phyloP scores from a whole-genome alignment of 2,888 invertebrate genomes.

The Coremacera marginata region DNA sequence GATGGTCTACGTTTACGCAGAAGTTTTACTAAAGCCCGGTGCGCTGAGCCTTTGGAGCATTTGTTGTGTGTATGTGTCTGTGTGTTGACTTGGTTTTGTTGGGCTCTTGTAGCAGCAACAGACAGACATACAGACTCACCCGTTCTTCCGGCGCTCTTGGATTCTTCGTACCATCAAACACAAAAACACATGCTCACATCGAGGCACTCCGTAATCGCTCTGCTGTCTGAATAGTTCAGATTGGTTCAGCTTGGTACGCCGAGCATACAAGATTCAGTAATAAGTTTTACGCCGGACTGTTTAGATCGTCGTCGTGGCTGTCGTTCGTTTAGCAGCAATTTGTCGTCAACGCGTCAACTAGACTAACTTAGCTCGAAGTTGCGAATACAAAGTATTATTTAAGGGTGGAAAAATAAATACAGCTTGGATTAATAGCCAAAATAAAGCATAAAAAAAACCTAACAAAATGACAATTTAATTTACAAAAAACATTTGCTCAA shows the following conservation, averaged over 20 bases:
- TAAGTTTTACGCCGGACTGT: conserved; percentile 52
- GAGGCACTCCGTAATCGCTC: not conserved
- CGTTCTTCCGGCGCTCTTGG: conserved; percentile 19
- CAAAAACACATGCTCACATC: not conserved
- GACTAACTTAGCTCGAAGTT: not conserved
- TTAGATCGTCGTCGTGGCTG: conserved; percentile 51
- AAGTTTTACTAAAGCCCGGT: conserved; percentile 7
- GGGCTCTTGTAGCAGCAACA: not conserved
- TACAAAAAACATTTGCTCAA: conserved; percentile 16
- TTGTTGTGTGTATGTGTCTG: too few relatives aligned
- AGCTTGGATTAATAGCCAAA: not conserved
- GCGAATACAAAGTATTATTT: conserved; percentile 9
- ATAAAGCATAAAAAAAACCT: conserved; percentile 12
- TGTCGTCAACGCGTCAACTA: not conserved
- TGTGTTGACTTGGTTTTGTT: conserved; percentile 3
- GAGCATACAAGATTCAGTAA: conserved; percentile 55
- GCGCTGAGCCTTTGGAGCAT: conserved; percentile 16
- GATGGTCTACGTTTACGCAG: not conserved
- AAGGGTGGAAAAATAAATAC: not conserved
- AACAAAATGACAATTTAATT: conserved; percentile 30
- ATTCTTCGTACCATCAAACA: conserved; percentile 3
- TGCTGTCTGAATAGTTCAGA: conserved; percentile 16
- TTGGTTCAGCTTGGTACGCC: not conserved
- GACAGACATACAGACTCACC: conserved; percentile 18
- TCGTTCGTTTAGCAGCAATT: conserved; percentile 41